Evolutionary conservation across 2,797 vertebrate genomes (phyloP).

Genomic region (Emydoidea blandingii): DNA sequence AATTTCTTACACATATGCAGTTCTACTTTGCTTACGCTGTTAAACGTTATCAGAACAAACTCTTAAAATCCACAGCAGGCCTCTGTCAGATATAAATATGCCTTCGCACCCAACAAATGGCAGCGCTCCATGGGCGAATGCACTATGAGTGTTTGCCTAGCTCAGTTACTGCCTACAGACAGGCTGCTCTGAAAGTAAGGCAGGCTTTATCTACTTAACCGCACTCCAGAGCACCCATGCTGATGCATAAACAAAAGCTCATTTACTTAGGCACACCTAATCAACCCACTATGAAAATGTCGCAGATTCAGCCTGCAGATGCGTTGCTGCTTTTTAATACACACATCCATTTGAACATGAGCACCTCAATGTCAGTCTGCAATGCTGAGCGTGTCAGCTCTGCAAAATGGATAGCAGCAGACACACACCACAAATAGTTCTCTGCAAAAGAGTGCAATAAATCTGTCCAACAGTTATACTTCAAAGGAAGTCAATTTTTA

Average conservation of each 20-base stretch:
- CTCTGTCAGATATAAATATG: background rate
- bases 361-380: background rate
- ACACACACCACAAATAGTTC: background rate
- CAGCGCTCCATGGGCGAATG: background rate
- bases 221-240: background rate
- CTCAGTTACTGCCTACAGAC: background rate
- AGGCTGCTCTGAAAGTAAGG: background rate
- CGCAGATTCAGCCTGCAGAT: background rate
- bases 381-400: background rate
- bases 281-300: constrained; percentile 35
- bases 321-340: constrained; percentile 13
- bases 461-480: background rate
- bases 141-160: background rate
- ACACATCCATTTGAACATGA: background rate
- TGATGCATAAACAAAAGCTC: constrained; percentile 7
- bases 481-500: background rate
- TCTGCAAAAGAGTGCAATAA: constrained; percentile 4
- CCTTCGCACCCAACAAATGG: background rate
- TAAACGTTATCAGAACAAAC: background rate
- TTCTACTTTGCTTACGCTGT: background rate
- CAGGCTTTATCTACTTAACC: background rate
- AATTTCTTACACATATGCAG: background rate
- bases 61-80: background rate
- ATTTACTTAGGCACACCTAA: background rate
- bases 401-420: background rate